phyloP scores from a whole-genome alignment of 2,797 vertebrate genomes.

The Danio tinwini region DNA sequence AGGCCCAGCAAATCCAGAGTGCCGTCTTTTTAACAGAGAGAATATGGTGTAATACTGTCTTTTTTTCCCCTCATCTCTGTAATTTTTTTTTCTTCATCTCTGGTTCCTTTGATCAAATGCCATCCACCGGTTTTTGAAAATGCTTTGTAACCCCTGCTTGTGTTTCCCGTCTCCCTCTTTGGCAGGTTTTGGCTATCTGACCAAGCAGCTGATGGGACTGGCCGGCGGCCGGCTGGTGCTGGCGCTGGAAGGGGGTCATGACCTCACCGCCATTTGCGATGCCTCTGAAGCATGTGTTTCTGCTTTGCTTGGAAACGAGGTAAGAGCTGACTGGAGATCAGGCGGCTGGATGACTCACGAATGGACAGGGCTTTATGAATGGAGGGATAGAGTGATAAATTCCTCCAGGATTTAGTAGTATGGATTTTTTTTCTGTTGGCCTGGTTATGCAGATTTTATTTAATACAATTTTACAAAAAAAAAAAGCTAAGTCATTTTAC shows the following conservation, averaged over 20 bases:
- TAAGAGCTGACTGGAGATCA: constrained; percentile 68
- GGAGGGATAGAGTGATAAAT: constrained; percentile 4
- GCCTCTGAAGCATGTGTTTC: constrained; percentile 97
- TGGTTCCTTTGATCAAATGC: constrained; percentile 66
- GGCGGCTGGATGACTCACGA: constrained; percentile 1
- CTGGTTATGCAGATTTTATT: background rate
- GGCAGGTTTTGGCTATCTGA: constrained; percentile 96
- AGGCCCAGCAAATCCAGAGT: constrained; percentile 71
- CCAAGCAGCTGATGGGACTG: constrained; percentile 96
- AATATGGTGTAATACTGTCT: constrained; percentile 67
- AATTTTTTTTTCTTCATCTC: constrained; percentile 42
- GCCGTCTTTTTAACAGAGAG: constrained; percentile 61
- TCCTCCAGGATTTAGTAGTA: background rate
- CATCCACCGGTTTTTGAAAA: constrained; percentile 52
- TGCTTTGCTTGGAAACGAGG: constrained; percentile 94
- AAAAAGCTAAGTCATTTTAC: background rate
- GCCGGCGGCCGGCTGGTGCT: constrained; percentile 92
- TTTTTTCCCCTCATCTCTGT: constrained; percentile 55
- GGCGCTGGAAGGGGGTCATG: constrained; percentile 95
- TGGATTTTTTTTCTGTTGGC: background rate
- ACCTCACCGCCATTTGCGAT: constrained; percentile 97
- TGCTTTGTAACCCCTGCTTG: constrained; percentile 66
- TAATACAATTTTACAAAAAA: background rate
- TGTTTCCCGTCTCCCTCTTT: constrained; percentile 74
- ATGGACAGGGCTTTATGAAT: constrained; percentile 20